phyloP scores from a whole-genome alignment of 2,797 vertebrate species.

The Xenopus petersii region DNA sequence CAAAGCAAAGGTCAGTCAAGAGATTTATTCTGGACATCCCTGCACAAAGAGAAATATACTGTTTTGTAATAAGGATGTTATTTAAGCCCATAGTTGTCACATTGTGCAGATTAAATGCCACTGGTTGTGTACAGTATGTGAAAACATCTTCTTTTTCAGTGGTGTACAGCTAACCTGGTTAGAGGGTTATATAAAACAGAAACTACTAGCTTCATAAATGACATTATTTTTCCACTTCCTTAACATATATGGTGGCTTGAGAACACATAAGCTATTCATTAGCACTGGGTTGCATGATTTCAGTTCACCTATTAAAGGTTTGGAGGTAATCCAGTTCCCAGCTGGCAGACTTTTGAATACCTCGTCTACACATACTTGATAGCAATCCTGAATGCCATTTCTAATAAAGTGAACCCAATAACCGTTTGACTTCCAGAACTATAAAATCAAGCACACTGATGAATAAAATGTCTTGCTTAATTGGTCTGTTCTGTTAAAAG shows the following conservation, averaged over 20 bases:
- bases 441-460: no score
- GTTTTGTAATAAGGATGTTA: no score
- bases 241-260: not conserved
- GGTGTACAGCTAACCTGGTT: not conserved
- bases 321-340: slow-evolving; percentile 15
- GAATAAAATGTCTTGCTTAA: no score
- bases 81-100: no score
- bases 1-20: no score
- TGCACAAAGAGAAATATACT: no score
- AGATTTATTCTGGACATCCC: no score
- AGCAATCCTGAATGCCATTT: slow-evolving; percentile 6
- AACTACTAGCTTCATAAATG: not conserved
- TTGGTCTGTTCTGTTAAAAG: no score
- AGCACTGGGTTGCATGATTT: slow-evolving; percentile 13
- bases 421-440: not conserved
- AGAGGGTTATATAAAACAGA: not conserved
- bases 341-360: slow-evolving; percentile 13
- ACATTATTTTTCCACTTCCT: slow-evolving; percentile 1
- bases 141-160: no score
- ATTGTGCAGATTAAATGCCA: no score
- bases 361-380: slow-evolving; percentile 13
- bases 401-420: not conserved
- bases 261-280: slow-evolving; percentile 35
- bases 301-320: slow-evolving; percentile 12
- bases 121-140: no score